Conservation (phyloP, 2,113 vertebrate species). For the Cettia cetti region DNA sequence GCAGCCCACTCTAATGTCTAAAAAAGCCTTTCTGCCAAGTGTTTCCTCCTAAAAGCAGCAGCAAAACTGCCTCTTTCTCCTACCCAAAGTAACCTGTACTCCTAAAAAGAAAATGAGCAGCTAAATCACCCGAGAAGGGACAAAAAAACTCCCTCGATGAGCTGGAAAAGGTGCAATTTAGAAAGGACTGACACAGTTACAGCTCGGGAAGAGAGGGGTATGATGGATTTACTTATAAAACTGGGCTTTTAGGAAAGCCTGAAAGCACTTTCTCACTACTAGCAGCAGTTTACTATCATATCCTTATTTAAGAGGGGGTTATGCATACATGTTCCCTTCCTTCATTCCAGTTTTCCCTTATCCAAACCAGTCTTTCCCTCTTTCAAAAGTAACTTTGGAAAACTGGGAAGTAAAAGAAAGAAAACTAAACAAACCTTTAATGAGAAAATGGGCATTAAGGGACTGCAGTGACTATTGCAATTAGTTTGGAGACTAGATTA, state of each 20-base stretch:
- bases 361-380: background rate
- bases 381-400: background rate
- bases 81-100: background rate
- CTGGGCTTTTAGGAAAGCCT: background rate
- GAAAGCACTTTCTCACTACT: background rate
- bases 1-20: background rate
- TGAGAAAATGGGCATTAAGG: background rate
- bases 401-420: background rate
- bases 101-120: background rate
- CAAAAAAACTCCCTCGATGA: background rate
- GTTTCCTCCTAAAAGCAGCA: background rate
- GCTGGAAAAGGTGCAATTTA: background rate
- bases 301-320: fast-evolving
- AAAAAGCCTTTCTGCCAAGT: background rate
- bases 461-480: background rate
- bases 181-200: background rate
- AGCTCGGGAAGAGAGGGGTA: background rate
- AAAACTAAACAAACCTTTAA: background rate
- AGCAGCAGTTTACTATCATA: background rate
- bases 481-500: background rate
- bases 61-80: background rate
- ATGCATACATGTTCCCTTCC: fast-evolving
- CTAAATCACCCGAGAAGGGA: background rate
- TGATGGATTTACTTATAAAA: background rate
- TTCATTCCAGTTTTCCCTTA: background rate